Evolutionary conservation across 64 coral and sea anemone species (phyloP).

Genomic region (Acropora yongei): DNA sequence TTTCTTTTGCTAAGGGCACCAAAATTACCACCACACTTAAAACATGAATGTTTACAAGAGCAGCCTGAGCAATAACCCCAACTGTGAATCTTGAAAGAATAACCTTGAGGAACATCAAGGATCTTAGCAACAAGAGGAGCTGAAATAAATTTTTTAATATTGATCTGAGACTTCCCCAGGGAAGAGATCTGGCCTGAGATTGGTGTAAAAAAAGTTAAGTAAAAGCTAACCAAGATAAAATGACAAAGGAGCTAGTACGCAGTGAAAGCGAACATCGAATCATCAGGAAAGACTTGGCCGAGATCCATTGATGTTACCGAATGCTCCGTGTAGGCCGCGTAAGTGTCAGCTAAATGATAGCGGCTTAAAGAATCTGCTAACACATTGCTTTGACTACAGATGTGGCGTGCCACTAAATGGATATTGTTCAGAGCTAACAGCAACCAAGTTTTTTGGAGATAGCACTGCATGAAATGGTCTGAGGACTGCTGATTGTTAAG

Average conservation of each 20-base stretch:
- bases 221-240: not conserved
- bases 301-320: not conserved
- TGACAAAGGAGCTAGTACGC: not conserved
- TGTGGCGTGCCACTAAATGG: not conserved
- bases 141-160: too few relatives aligned
- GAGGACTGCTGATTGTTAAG: slow-evolving; percentile 41
- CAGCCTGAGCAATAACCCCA: too few relatives aligned
- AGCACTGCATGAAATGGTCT: slow-evolving; percentile 42
- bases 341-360: slow-evolving; percentile 28
- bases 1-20: too few relatives aligned
- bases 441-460: slow-evolving; percentile 57
- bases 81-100: too few relatives aligned
- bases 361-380: slow-evolving; percentile 45
- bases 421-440: slow-evolving; percentile 25
- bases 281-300: not conserved
- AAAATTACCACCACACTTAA: too few relatives aligned
- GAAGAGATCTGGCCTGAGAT: too few relatives aligned
- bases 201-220: not conserved
- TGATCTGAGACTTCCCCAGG: too few relatives aligned
- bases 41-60: too few relatives aligned
- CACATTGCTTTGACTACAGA: slow-evolving; percentile 36
- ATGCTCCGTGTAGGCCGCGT: not conserved
- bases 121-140: too few relatives aligned
- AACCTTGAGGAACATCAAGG: too few relatives aligned
- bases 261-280: slow-evolving; percentile 6